A percentile compares a stretch with the other conserved stretches of the same genome.
phyloP scores from a whole-genome alignment of 2,888 invertebrate species.

The Xestia ashworthii region DNA sequence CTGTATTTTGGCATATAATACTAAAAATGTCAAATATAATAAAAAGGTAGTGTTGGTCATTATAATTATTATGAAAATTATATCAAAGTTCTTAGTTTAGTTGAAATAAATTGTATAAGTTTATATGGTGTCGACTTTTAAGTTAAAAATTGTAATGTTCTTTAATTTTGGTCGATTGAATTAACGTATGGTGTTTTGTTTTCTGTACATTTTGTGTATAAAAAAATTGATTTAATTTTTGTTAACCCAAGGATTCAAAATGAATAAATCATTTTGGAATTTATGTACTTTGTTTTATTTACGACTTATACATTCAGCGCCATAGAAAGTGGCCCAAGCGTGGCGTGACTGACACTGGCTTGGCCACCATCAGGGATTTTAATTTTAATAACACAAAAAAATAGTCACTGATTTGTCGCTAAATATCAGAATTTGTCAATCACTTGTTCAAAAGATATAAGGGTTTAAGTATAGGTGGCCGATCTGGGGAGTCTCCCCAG shows the following conservation, averaged over 20 bases:
- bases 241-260: constrained; percentile 67
- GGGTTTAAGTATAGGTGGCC: too few relatives aligned
- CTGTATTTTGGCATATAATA: neutral
- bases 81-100: constrained; percentile 35
- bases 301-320: neutral
- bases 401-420: too few relatives aligned
- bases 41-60: constrained; percentile 16
- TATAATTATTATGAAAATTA: constrained; percentile 28
- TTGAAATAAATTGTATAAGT: constrained; percentile 12
- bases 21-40: constrained; percentile 18
- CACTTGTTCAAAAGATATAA: too few relatives aligned
- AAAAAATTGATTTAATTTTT: constrained; percentile 55
- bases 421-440: too few relatives aligned
- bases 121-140: constrained; percentile 22
- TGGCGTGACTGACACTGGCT: too few relatives aligned
- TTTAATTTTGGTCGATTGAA: constrained; percentile 24
- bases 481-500: too few relatives aligned
- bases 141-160: constrained; percentile 20
- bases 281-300: constrained; percentile 35
- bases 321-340: too few relatives aligned
- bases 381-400: too few relatives aligned
- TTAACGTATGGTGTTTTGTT: constrained; percentile 39
- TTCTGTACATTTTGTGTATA: constrained; percentile 63
- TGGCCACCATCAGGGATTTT: too few relatives aligned
- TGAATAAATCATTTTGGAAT: constrained; percentile 66